Evolutionary conservation across 1,140 invertebrate species (phyloP).

Genomic region (Achatina immaculata): DNA sequence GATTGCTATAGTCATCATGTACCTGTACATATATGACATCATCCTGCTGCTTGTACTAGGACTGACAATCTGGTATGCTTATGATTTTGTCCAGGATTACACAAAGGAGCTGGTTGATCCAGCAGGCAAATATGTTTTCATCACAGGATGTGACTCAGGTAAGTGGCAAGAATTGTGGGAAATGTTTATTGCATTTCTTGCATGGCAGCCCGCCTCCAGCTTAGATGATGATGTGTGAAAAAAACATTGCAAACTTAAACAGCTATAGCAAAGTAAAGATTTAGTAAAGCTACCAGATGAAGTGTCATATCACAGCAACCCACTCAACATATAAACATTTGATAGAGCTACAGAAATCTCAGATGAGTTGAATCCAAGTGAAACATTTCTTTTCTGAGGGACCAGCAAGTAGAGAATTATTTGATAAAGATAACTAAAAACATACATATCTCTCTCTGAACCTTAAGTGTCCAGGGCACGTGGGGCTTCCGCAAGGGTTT

Average conservation of each 20-base stretch:
- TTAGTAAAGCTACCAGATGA: neutral
- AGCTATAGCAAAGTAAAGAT: neutral
- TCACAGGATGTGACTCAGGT: conserved; percentile 35
- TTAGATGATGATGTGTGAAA: neutral
- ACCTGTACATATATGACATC: conserved; percentile 24
- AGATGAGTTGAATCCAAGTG: too few species aligned
- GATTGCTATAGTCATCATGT: neutral
- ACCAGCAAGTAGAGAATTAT: too few species aligned
- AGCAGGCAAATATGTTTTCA: conserved; percentile 24
- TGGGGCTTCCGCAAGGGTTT: too few species aligned
- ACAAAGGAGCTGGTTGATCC: conserved; percentile 28
- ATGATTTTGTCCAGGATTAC: conserved; percentile 22
- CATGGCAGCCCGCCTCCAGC: neutral
- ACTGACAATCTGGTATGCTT: neutral
- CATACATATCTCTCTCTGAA: too few species aligned
- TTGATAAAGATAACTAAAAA: too few species aligned
- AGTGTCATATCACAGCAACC: neutral
- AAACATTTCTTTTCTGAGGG: too few species aligned
- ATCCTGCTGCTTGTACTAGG: neutral
- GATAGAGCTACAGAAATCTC: too few species aligned
- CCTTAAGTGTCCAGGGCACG: too few species aligned
- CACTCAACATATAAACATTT: neutral
- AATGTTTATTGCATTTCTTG: neutral
- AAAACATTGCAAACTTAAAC: neutral
- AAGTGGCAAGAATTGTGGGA: too few species aligned